Evolutionary conservation across 2,797 vertebrate species (phyloP).

Genomic region (Phoxinus dragarum): DNA sequence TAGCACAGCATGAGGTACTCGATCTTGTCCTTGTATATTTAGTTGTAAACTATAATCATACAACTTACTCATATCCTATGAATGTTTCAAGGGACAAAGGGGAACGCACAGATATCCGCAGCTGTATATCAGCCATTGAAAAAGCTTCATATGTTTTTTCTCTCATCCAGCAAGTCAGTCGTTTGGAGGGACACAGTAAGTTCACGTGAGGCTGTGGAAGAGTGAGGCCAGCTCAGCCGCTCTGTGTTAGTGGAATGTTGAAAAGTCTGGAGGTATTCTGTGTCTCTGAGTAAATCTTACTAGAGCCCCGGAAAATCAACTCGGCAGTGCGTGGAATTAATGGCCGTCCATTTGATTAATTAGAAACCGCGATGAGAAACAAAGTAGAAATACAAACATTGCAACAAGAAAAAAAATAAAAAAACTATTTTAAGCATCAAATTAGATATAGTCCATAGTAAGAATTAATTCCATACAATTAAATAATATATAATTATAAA

Average conservation of each 20-base stretch:
- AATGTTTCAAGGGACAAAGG: conserved; percentile 9
- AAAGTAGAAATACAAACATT: background rate
- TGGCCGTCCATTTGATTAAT: conserved; percentile 6
- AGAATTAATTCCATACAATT: background rate
- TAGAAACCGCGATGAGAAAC: background rate
- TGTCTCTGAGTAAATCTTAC: background rate
- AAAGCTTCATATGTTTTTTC: conserved; percentile 25
- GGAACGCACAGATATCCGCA: background rate
- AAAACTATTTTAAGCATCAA: background rate
- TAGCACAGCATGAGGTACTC: conserved; percentile 52
- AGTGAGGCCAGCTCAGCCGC: background rate
- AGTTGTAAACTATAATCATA: conserved; percentile 41
- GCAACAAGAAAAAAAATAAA: background rate
- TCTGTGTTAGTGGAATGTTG: conserved; percentile 5
- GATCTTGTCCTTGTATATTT: conserved; percentile 15
- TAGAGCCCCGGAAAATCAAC: background rate
- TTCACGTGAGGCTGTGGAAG: conserved; percentile 29
- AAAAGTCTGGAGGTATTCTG: background rate
- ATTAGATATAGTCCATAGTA: background rate
- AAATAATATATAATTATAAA: background rate
- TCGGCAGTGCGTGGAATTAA: background rate
- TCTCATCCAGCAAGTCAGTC: conserved; percentile 12
- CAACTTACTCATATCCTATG: conserved; percentile 31
- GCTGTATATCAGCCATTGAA: conserved; percentile 25
- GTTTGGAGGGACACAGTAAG: conserved; percentile 3